Evolutionary conservation across 2,797 vertebrate genomes (phyloP), one percentile per base, ranked within the genome.

Genomic region (Okamejei kenojei): DNA sequence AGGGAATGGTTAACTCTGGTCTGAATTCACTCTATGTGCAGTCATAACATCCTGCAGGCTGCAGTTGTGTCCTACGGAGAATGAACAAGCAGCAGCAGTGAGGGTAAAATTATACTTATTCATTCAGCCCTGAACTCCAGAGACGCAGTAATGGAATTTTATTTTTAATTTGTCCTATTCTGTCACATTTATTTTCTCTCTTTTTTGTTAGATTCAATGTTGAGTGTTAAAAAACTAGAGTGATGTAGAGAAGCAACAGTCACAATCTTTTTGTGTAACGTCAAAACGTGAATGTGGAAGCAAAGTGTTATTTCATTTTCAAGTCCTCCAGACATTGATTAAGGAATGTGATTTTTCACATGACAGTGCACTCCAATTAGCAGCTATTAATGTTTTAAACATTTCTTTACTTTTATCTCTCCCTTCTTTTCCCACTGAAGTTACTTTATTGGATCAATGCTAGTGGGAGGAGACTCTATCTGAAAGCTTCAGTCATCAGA

Each of bases 311-410:
- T 73, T 91, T 91, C 68, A 91, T 71, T 91, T 74, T 91, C 35
- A 91, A 23, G 38, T 91, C 71, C 23, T 91, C 21, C 38, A 91
- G 68, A 74, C 90, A 91, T 91, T 91, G 88, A 73, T 73, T 91
- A 91, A 91, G 35, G 35, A 91, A 91, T 91, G 90, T 29, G 90
- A 91, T 74, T 91, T 91, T 74, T 91, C 90, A 74, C 68, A 91
- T 29, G 9, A 38, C 32, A 73, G 35, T 91, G 68, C 19, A 74
- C 73, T 74, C 68, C 38, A 54, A 91, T 91, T 74, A 91, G 74
- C 90, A 74, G 6, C 68, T 54, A 74, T 91, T 91, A 91, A 91
- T 74, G 90, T 35, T 74, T 91, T 74, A 91, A 54, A 74, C 10
- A 73, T 26, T 23, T 91, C 38, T 74, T 91, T 74, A 54, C 65